Conservation (phyloP, 1,140 invertebrate species). For the Pogonomyrmex californicus region DNA sequence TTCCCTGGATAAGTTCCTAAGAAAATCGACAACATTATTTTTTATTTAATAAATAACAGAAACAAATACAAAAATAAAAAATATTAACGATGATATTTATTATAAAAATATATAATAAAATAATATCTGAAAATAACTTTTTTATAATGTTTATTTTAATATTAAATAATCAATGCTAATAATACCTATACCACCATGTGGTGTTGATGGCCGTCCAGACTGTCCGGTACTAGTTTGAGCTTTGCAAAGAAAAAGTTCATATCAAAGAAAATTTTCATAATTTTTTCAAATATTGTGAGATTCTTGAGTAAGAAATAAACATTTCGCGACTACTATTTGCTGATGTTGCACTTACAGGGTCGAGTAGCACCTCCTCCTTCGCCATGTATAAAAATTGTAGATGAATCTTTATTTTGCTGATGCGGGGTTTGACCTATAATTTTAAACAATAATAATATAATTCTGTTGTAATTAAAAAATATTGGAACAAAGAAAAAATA, state of each 20-base stretch:
- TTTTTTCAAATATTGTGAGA: no score
- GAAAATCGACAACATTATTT: background rate
- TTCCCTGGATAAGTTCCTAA: constrained; percentile 7
- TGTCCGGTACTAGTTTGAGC: constrained; percentile 34
- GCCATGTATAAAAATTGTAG: constrained; percentile 60
- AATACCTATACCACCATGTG: constrained; percentile 12
- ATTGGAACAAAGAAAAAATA: background rate
- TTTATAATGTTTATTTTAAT: background rate
- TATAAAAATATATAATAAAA: background rate
- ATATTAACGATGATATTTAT: constrained; percentile 4
- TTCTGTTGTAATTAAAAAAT: background rate
- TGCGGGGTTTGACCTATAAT: constrained; percentile 36
- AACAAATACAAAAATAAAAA: background rate
- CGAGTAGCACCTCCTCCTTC: constrained; percentile 67
- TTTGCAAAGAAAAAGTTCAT: constrained; percentile 34
- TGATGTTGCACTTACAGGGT: constrained; percentile 65
- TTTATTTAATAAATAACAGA: background rate
- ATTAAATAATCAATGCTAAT: constrained; percentile 3
- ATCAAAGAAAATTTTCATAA: background rate
- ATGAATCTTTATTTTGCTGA: constrained; percentile 60
- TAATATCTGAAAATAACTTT: background rate
- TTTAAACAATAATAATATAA: constrained; percentile 4
- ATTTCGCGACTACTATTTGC: background rate
- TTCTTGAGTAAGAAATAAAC: constrained; percentile 8
- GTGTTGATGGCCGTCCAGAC: background rate